phyloP scores from a whole-genome alignment of 2,797 vertebrate species.

The Odontamblyopus lacepedii region DNA sequence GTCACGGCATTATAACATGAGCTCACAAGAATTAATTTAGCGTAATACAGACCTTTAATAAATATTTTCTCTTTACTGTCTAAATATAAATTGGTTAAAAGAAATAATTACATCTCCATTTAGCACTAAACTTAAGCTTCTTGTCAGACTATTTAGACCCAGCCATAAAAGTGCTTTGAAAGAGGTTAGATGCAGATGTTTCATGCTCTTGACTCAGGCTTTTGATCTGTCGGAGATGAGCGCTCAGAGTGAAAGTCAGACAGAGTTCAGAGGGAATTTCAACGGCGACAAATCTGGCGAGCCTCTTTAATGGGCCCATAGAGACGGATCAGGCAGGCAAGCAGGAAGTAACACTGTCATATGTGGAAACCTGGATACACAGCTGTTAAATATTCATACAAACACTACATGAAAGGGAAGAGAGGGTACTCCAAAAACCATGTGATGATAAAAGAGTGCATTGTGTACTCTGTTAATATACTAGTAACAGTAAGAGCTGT shows the following conservation, averaged over 20 bases:
- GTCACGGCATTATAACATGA: no score
- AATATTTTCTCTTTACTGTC: no score
- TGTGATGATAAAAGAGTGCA: background rate
- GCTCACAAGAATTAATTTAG: no score
- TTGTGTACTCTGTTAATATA: background rate
- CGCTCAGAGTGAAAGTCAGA: background rate
- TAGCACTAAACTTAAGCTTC: no score
- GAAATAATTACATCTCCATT: no score
- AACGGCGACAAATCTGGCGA: background rate
- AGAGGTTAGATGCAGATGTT: background rate
- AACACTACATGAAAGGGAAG: background rate
- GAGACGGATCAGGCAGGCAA: conserved; percentile 2
- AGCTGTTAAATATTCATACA: conserved; percentile 7
- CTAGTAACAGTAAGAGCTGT: background rate
- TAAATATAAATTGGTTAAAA: no score
- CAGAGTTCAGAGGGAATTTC: conserved; percentile 13
- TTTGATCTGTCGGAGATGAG: background rate
- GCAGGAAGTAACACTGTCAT: background rate
- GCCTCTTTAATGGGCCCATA: conserved; percentile 2
- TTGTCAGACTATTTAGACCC: no score
- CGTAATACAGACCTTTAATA: no score
- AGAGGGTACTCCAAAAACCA: background rate
- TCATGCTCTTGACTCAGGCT: background rate
- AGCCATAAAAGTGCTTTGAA: background rate
- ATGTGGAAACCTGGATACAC: conserved; percentile 2